These are phyloP conservation scores for Nothocercus nigrocapillus DNA, from an alignment of 2,113 vertebrate species.

Conservation along the genomic window DNA sequence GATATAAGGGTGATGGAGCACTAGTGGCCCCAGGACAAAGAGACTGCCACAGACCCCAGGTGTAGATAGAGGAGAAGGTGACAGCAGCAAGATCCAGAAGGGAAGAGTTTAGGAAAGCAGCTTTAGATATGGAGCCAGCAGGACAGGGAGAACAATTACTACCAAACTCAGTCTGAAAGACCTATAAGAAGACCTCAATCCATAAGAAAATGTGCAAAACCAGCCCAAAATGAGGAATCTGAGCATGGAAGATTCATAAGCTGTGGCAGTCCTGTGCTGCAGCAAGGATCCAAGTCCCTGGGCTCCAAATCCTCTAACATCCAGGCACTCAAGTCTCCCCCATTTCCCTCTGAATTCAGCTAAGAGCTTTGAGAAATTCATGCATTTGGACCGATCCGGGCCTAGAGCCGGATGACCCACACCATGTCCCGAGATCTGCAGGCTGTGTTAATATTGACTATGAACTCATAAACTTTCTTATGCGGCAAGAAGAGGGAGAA, in stretches of 20 bases:
- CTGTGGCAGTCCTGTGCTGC: too few species aligned
- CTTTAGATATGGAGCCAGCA: too few species aligned
- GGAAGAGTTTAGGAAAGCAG: too few species aligned
- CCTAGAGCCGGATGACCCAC: not conserved
- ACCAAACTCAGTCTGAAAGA: too few species aligned
- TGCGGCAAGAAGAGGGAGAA: not conserved
- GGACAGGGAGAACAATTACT: too few species aligned
- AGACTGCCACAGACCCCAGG: not conserved
- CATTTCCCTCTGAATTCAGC: not conserved
- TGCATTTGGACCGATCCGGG: not conserved
- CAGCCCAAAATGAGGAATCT: too few species aligned
- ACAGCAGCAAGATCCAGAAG: too few species aligned
- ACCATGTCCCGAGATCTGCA: not conserved
- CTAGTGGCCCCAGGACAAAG: fast-evolving
- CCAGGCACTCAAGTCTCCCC: not conserved
- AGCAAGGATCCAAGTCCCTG: not conserved
- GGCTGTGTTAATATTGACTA: not conserved
- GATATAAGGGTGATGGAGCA: not conserved
- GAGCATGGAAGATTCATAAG: too few species aligned
- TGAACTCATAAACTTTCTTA: not conserved
- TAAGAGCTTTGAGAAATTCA: not conserved
- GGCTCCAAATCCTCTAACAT: not conserved
- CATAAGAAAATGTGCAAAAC: too few species aligned
- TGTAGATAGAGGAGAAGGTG: too few species aligned
- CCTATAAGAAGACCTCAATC: too few species aligned